These are phyloP conservation scores for Heteractis magnifica DNA, from an alignment of 92 coral and sea anemone species.

Conservation along the genomic window DNA sequence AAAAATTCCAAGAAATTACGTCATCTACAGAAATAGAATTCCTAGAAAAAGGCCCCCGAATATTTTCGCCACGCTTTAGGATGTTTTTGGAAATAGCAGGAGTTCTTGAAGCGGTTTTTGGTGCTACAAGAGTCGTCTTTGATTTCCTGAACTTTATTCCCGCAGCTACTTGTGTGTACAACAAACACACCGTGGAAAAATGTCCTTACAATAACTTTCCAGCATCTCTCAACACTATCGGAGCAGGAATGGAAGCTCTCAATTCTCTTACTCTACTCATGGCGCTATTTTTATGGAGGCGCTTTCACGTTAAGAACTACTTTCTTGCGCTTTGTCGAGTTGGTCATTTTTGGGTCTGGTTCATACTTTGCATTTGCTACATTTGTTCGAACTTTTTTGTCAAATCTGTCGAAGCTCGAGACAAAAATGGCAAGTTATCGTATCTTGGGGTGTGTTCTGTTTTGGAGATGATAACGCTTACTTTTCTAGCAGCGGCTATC, in stretches of 20 bases:
- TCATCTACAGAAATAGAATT: not conserved
- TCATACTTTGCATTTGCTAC: slow-evolving; percentile 28
- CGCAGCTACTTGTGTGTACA: slow-evolving; percentile 54
- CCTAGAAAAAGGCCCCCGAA: not conserved
- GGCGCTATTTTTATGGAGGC: slow-evolving; percentile 53
- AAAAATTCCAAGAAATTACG: not conserved
- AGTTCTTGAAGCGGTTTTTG: slow-evolving; percentile 42
- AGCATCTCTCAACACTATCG: slow-evolving; percentile 24
- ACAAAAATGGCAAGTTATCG: slow-evolving; percentile 8
- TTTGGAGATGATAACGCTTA: slow-evolving; percentile 32
- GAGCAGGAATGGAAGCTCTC: slow-evolving; percentile 48
- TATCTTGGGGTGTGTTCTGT: slow-evolving; percentile 29
- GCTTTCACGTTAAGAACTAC: slow-evolving; percentile 46
- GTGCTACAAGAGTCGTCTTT: slow-evolving; percentile 40
- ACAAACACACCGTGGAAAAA: slow-evolving; percentile 46
- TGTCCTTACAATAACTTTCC: slow-evolving; percentile 29
- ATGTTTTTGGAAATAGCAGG: slow-evolving; percentile 21
- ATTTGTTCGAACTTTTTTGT: slow-evolving; percentile 32
- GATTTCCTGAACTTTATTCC: slow-evolving; percentile 48
- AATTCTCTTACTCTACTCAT: slow-evolving; percentile 48
- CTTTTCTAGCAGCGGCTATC: slow-evolving; percentile 49
- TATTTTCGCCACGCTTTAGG: not conserved
- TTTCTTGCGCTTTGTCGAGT: slow-evolving; percentile 49
- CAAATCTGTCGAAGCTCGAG: slow-evolving; percentile 28
- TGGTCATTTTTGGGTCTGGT: slow-evolving; percentile 84